phyloP scores from a whole-genome alignment of 2,888 invertebrate species.

The Cataglyphis rosenhaueri region DNA sequence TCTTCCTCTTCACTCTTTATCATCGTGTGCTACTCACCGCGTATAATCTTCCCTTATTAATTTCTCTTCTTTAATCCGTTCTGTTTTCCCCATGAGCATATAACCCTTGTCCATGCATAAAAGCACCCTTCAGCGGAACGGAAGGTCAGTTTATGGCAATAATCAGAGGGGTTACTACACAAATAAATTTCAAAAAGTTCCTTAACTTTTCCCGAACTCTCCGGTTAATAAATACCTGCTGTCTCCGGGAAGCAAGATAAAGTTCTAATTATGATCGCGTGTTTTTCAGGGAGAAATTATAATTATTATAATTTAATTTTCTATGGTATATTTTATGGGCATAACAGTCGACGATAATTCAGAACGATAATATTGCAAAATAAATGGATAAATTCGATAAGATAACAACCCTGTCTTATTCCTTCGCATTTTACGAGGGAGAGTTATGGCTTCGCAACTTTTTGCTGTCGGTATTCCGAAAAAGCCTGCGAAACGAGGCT shows the following conservation, averaged over 20 bases:
- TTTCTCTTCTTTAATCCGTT: slow-evolving; percentile 48
- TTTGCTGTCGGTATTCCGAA: background rate
- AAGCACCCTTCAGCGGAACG: slow-evolving; percentile 3
- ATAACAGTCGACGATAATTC: slow-evolving; percentile 7
- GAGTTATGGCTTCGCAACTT: slow-evolving; percentile 1
- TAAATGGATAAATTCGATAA: background rate
- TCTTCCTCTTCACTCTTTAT: slow-evolving; percentile 1
- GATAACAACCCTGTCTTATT: background rate
- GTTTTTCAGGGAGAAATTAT: background rate
- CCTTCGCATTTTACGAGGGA: background rate
- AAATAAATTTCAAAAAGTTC: slow-evolving; percentile 21
- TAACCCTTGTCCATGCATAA: slow-evolving; percentile 40
- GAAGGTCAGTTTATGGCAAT: slow-evolving; percentile 44
- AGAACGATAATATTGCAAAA: background rate
- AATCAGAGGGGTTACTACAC: slow-evolving; percentile 15
- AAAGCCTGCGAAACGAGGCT: background rate
- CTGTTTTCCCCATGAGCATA: background rate
- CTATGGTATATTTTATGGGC: background rate
- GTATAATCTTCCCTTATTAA: slow-evolving; percentile 50
- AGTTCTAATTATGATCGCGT: slow-evolving; percentile 20
- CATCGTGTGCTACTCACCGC: slow-evolving; percentile 27
- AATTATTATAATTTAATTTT: slow-evolving; percentile 16
- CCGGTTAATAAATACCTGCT: slow-evolving; percentile 25
- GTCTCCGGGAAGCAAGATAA: background rate
- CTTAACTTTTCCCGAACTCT: slow-evolving; percentile 16